Conservation (phyloP, 2,113 vertebrate species). For the Dissostichus mawsoni region DNA sequence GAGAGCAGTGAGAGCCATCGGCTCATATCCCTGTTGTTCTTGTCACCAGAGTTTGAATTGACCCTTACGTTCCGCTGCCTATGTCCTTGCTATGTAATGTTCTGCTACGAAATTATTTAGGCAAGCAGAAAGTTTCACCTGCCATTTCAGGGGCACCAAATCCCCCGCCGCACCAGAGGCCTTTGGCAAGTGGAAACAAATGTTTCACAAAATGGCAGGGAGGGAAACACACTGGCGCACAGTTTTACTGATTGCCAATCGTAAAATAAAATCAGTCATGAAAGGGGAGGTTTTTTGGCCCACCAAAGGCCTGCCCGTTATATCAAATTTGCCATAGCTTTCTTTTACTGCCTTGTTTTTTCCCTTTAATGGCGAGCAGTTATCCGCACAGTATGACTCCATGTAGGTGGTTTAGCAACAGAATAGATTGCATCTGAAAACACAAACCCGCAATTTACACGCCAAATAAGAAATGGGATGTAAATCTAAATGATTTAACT, state of each 20-base stretch:
- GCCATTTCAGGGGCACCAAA: slow-evolving; percentile 81
- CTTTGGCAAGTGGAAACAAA: slow-evolving; percentile 85
- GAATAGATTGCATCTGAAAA: slow-evolving; percentile 66
- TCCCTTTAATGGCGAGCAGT: slow-evolving; percentile 86
- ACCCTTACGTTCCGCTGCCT: slow-evolving; percentile 56
- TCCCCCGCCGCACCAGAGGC: slow-evolving; percentile 80
- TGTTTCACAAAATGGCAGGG: slow-evolving; percentile 84
- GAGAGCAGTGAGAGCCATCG: slow-evolving; percentile 33
- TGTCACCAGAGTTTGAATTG: slow-evolving; percentile 65
- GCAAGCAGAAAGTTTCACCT: slow-evolving; percentile 84
- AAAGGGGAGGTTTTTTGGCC: slow-evolving; percentile 85
- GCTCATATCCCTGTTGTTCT: slow-evolving; percentile 65
- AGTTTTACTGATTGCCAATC: slow-evolving; percentile 90
- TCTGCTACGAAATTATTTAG: slow-evolving; percentile 84
- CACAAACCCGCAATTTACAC: slow-evolving; percentile 81
- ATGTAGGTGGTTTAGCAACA: slow-evolving; percentile 72
- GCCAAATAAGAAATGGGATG: slow-evolving; percentile 77
- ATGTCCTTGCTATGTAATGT: slow-evolving; percentile 77
- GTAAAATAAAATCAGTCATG: slow-evolving; percentile 90
- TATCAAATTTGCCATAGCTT: slow-evolving; percentile 85
- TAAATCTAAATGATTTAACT: slow-evolving; percentile 84
- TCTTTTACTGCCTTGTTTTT: slow-evolving; percentile 88
- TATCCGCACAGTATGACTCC: slow-evolving; percentile 79
- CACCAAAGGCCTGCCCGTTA: slow-evolving; percentile 79
- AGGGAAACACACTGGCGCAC: slow-evolving; percentile 87